Evolutionary conservation across 2,113 vertebrate species (phyloP).

Genomic region (Embiotoca jacksoni): DNA sequence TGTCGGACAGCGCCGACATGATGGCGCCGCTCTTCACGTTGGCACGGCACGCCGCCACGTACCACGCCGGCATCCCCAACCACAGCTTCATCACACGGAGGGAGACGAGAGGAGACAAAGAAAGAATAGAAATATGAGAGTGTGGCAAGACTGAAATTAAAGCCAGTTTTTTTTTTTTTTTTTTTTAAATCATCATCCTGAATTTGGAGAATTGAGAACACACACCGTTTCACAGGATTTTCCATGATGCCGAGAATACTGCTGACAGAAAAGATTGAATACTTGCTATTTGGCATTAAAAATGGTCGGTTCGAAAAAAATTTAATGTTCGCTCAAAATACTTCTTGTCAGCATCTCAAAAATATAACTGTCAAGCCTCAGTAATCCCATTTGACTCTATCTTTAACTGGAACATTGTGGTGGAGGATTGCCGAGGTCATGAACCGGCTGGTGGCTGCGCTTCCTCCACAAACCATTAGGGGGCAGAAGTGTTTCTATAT

Average conservation of each 20-base stretch:
- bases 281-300: no score
- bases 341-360: not conserved
- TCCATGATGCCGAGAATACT: no score
- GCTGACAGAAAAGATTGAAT: no score
- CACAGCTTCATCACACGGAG: slow-evolving; percentile 86
- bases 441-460: not conserved
- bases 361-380: slow-evolving; percentile 1
- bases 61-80: slow-evolving; percentile 99
- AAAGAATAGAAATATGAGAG: no score
- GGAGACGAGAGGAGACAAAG: not conserved
- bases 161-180: not conserved
- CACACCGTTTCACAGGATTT: no score
- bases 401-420: slow-evolving; percentile 10
- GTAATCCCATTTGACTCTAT: slow-evolving; percentile 22
- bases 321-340: not conserved
- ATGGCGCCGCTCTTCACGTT: slow-evolving; percentile 99
- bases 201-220: no score
- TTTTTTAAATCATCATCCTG: no score
- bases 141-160: not conserved
- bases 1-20: slow-evolving; percentile 98
- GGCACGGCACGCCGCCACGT: slow-evolving; percentile 96
- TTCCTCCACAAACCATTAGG: slow-evolving; percentile 29
- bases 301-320: not conserved
- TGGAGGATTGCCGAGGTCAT: not conserved
- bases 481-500: slow-evolving; percentile 44